phyloP scores from a whole-genome alignment of 2,113 vertebrate genomes.

The Corydoras sp. region DNA sequence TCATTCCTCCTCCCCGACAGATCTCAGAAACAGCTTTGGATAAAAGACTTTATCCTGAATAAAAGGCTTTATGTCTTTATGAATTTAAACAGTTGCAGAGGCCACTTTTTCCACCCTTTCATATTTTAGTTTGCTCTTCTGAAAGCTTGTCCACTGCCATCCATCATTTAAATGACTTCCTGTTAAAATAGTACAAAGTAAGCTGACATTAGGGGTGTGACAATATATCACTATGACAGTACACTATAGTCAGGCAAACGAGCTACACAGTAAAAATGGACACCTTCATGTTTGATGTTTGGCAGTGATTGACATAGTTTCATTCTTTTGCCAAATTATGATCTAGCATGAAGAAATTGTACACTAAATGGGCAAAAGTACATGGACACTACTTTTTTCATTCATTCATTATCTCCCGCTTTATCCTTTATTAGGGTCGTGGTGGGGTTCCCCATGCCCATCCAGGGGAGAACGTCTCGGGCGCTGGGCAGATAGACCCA shows the following conservation, averaged over 20 bases:
- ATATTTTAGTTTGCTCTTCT: constrained; percentile 11
- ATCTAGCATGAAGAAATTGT: too few species aligned
- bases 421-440: too few species aligned
- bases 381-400: too few species aligned
- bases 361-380: too few species aligned
- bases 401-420: too few species aligned
- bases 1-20: constrained; percentile 21
- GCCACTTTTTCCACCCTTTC: background rate
- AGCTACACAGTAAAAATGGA: too few species aligned
- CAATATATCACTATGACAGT: background rate
- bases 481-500: too few species aligned
- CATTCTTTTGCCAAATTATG: too few species aligned
- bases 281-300: too few species aligned
- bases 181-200: constrained; percentile 24
- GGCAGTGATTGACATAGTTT: too few species aligned
- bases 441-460: too few species aligned
- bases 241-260: background rate
- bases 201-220: background rate
- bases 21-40: constrained; percentile 45
- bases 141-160: constrained; percentile 23
- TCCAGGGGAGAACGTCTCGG: too few species aligned
- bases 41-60: constrained; percentile 35
- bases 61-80: constrained; percentile 41
- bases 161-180: constrained; percentile 40
- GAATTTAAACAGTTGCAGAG: constrained; percentile 42